phyloP scores from a whole-genome alignment of 1,140 invertebrate genomes.

The Meloidogyne floridensis region DNA sequence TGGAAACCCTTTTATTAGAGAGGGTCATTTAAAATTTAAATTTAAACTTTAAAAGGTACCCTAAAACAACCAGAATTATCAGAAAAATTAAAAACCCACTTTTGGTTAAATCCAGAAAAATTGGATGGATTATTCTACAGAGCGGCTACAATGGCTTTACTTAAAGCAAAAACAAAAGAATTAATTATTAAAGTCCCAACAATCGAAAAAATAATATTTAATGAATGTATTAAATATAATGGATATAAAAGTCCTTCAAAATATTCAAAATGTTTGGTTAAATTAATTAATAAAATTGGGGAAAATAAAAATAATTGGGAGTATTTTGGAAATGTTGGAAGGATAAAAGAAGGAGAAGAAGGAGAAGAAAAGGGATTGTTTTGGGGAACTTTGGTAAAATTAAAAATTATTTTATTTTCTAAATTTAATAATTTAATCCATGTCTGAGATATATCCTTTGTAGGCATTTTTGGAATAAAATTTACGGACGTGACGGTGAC shows the following conservation, averaged over 20 bases:
- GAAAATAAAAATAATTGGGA: neutral
- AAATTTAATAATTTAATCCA: too few species aligned
- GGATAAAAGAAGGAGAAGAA: neutral
- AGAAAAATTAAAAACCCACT: neutral
- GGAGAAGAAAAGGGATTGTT: slow-evolving; percentile 13
- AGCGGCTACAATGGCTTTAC: neutral
- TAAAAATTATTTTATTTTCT: too few species aligned
- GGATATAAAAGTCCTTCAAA: slow-evolving; percentile 3
- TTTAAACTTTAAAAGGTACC: too few species aligned
- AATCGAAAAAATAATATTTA: slow-evolving; percentile 11
- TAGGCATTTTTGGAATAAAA: too few species aligned
- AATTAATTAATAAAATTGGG: neutral
- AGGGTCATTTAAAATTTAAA: too few species aligned
- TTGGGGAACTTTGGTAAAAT: slow-evolving; percentile 3
- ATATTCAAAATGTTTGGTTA: slow-evolving; percentile 21
- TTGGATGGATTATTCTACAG: neutral
- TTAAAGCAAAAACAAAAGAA: slow-evolving; percentile 10
- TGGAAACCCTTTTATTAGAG: too few species aligned
- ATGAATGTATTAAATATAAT: slow-evolving; percentile 1
- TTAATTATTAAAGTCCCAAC: neutral
- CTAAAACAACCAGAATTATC: too few species aligned
- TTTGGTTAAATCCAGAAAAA: slow-evolving; percentile 10
- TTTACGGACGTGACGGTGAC: too few species aligned
- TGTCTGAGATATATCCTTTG: too few species aligned
- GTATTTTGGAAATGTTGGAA: neutral